Conservation (phyloP, 2,797 vertebrate species). For the Rhabdophis nuchalis region DNA sequence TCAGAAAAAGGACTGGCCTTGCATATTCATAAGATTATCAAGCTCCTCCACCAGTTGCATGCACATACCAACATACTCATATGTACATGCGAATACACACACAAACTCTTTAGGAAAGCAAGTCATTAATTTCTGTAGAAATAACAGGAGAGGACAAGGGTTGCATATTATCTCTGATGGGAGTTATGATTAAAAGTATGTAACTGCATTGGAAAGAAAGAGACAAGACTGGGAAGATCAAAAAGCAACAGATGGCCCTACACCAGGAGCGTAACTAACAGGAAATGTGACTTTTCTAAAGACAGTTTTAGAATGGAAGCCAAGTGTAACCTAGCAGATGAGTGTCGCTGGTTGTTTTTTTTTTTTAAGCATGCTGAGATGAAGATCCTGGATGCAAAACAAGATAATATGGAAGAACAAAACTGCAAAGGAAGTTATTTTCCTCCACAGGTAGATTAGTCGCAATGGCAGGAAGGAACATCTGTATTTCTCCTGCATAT, state of each 20-base stretch:
- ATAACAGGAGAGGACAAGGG: neutral
- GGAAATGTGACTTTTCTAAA: slow-evolving; percentile 25
- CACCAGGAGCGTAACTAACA: slow-evolving; percentile 22
- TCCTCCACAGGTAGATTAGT: slow-evolving; percentile 41
- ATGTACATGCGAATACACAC: neutral
- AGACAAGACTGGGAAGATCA: neutral
- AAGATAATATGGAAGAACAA: neutral
- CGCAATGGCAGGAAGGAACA: slow-evolving; percentile 26
- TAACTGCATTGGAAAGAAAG: neutral
- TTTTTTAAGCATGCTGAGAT: neutral
- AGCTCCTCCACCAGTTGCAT: neutral
- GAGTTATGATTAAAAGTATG: neutral
- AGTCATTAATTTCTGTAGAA: neutral
- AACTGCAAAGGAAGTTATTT: slow-evolving; percentile 24
- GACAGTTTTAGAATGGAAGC: slow-evolving; percentile 13
- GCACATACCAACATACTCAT: neutral
- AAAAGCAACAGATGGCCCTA: slow-evolving; percentile 9
- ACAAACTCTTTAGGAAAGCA: neutral
- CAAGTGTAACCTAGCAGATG: slow-evolving; percentile 31
- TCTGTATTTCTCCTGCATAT: slow-evolving; percentile 22
- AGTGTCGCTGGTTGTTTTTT: neutral
- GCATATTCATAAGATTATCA: neutral
- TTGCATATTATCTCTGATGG: neutral
- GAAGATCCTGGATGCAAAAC: slow-evolving; percentile 21
- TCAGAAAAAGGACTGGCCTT: neutral